phyloP scores from a whole-genome alignment of 2,113 vertebrate genomes.

The Stictonetta naevosa region DNA sequence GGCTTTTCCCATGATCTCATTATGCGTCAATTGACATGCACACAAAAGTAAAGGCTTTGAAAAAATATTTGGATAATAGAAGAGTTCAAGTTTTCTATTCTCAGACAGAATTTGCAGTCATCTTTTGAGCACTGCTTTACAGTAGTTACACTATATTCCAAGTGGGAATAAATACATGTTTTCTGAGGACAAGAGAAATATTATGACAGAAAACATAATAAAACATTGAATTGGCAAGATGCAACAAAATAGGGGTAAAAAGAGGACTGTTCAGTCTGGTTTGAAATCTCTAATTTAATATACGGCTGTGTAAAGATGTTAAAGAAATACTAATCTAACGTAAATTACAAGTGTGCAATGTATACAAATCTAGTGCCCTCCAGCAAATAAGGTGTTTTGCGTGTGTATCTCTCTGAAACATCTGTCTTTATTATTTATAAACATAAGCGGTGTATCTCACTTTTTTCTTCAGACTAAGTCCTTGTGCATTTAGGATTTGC shows the following conservation, averaged over 20 bases:
- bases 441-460: not conserved
- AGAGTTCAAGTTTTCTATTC: slow-evolving; percentile 73
- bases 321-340: slow-evolving; percentile 30
- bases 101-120: slow-evolving; percentile 49
- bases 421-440: not conserved
- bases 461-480: not conserved
- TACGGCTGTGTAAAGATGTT: not conserved
- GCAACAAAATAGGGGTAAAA: slow-evolving; percentile 68
- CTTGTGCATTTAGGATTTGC: not conserved
- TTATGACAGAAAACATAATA: slow-evolving; percentile 79
- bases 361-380: not conserved
- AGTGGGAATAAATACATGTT: slow-evolving; percentile 74
- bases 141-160: slow-evolving; percentile 68
- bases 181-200: slow-evolving; percentile 76
- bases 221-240: slow-evolving; percentile 72
- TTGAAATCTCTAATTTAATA: slow-evolving; percentile 71
- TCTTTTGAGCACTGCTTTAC: slow-evolving; percentile 72
- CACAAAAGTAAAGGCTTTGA: slow-evolving; percentile 46
- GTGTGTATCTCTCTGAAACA: not conserved
- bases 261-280: slow-evolving; percentile 68
- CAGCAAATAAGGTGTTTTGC: slow-evolving; percentile 30
- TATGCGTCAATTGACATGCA: slow-evolving; percentile 36
- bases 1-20: slow-evolving; percentile 72
- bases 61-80: slow-evolving; percentile 75
- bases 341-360: slow-evolving; percentile 35